Conservation (phyloP, 2,797 vertebrate genomes). For the Artibeus lituratus region DNA sequence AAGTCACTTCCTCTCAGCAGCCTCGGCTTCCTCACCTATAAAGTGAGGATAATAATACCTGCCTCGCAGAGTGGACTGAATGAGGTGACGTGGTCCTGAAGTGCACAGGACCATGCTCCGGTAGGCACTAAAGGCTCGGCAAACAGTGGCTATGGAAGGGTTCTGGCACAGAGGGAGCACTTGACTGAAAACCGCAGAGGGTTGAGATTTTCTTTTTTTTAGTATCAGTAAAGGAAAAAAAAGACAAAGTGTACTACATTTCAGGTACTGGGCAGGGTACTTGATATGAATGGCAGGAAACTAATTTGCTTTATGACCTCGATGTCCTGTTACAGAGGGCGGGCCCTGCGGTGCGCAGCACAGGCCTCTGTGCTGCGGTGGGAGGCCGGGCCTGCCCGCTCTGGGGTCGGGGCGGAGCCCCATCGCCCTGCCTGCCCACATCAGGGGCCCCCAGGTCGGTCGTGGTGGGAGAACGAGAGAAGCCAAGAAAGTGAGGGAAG, state of each 20-base stretch:
- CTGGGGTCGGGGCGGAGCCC: not conserved
- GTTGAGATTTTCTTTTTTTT: not conserved
- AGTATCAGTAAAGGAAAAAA: not conserved
- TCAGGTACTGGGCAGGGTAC: not conserved
- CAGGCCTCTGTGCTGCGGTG: not conserved
- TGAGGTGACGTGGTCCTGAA: too few species aligned
- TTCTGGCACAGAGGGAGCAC: not conserved
- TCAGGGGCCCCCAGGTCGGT: not conserved
- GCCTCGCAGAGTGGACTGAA: not conserved
- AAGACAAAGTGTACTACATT: not conserved
- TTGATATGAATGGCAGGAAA: not conserved
- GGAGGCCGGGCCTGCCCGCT: not conserved
- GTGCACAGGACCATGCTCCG: fast-evolving
- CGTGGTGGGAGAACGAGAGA: not conserved
- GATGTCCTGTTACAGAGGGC: not conserved
- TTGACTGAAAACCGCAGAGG: not conserved
- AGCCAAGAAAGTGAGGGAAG: not conserved
- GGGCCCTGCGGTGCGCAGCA: not conserved
- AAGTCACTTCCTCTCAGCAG: not conserved
- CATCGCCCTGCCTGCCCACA: not conserved
- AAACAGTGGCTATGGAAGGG: fast-evolving
- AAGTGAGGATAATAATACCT: not conserved
- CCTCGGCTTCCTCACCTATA: not conserved
- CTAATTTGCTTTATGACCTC: not conserved
- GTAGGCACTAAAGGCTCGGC: not conserved